Evolutionary conservation across 2,888 invertebrate genomes (phyloP).

Genomic region (Archips xylosteana): DNA sequence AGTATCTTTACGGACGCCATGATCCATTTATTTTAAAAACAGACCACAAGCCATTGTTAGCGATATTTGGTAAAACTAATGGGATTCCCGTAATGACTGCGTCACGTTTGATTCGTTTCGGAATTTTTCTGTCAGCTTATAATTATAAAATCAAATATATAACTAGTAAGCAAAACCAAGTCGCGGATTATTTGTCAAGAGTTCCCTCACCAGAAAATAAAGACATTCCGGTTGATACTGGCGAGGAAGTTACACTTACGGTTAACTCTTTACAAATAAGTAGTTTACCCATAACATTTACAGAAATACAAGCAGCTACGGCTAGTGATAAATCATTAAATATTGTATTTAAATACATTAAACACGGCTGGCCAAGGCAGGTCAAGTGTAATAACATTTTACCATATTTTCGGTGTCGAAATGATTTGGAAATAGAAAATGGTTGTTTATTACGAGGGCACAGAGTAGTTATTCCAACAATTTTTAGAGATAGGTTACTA

Average conservation of each 20-base stretch:
- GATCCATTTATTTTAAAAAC: constrained; percentile 16
- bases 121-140: constrained; percentile 33
- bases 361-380: constrained; percentile 16
- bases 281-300: background rate
- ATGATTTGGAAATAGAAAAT: constrained; percentile 9
- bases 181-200: background rate
- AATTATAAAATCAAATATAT: constrained; percentile 18
- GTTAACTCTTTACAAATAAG: constrained; percentile 16
- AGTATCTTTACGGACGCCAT: constrained; percentile 9
- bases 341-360: background rate
- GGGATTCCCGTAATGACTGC: constrained; percentile 18
- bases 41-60: constrained; percentile 15
- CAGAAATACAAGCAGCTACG: constrained; percentile 6
- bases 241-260: background rate
- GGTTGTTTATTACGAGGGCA: constrained; percentile 21
- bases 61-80: constrained; percentile 13
- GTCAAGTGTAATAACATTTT: constrained; percentile 2
- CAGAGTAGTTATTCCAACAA: constrained; percentile 7
- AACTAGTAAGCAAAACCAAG: background rate
- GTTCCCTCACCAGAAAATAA: background rate
- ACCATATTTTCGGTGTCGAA: constrained; percentile 1
- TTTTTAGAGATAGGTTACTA: background rate
- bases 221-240: too few relatives aligned
- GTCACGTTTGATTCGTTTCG: constrained; percentile 30
- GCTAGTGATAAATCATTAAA: constrained; percentile 6